Percentiles rank a stretch among this genome's conserved stretches.
Evolutionary conservation across 2,797 vertebrate species (phyloP).

Genomic region (Sebastes jordani): DNA sequence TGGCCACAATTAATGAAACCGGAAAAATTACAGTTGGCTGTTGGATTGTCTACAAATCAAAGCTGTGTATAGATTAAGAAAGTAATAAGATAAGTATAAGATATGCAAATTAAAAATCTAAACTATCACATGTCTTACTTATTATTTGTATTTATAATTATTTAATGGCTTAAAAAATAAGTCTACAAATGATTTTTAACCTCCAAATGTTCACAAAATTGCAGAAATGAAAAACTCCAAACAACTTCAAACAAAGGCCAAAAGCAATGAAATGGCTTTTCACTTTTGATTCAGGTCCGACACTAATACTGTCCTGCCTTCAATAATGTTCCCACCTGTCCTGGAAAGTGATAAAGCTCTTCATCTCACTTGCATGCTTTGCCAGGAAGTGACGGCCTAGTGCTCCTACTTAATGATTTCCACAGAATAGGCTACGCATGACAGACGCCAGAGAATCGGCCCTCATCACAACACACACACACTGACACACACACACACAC

Average conservation of each 20-base stretch:
- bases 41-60: constrained; percentile 3
- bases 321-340: constrained; percentile 72
- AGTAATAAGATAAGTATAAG: neutral
- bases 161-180: neutral
- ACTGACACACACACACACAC: constrained; percentile 12
- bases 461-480: constrained; percentile 48
- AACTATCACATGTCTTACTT: neutral
- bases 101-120: neutral
- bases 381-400: constrained; percentile 80
- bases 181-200: neutral
- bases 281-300: constrained; percentile 42
- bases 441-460: constrained; percentile 75
- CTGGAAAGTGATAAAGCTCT: constrained; percentile 71
- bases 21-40: constrained; percentile 49
- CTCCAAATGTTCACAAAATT: neutral
- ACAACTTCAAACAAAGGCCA: neutral
- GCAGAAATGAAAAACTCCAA: neutral
- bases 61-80: neutral
- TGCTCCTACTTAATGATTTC: constrained; percentile 83
- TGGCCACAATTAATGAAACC: constrained; percentile 69
- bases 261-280: constrained; percentile 20
- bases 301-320: constrained; percentile 11
- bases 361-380: constrained; percentile 63
- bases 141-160: neutral
- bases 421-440: constrained; percentile 77